phyloP scores from a whole-genome alignment of 2,888 invertebrate species.

The Orgyia antiqua region DNA sequence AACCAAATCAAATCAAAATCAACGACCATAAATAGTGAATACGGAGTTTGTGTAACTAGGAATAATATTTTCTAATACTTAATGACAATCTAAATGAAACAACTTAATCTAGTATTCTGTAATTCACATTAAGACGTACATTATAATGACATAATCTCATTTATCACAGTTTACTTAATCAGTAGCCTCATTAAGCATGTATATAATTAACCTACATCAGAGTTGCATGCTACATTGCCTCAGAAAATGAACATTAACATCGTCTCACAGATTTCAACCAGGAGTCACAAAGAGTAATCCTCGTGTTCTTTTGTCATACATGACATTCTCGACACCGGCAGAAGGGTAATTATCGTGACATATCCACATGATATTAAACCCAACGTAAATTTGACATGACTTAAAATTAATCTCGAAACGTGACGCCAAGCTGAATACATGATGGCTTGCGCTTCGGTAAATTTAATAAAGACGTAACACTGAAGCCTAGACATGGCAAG shows the following conservation, averaged over 20 bases:
- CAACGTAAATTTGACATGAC: slow-evolving; percentile 51
- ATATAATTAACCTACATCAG: slow-evolving; percentile 9
- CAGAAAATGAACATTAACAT: slow-evolving; percentile 5
- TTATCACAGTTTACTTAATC: slow-evolving; percentile 8
- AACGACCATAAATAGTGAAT: too few species aligned
- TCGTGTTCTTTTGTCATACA: slow-evolving; percentile 20
- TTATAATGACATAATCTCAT: slow-evolving; percentile 3
- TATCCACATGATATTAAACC: slow-evolving; percentile 45
- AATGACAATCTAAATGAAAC: too few species aligned
- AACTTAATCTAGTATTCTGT: background rate
- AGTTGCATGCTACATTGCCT: slow-evolving; percentile 7
- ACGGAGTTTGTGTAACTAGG: too few species aligned
- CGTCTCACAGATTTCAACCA: slow-evolving; percentile 7
- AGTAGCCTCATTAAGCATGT: slow-evolving; percentile 7
- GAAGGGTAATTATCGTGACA: slow-evolving; percentile 34
- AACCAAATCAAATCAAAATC: too few species aligned
- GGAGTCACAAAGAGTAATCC: slow-evolving; percentile 20
- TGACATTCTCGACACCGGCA: slow-evolving; percentile 13
- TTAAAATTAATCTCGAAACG: slow-evolving; percentile 58
- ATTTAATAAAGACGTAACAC: slow-evolving; percentile 65
- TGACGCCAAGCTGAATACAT: slow-evolving; percentile 41
- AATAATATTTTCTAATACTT: too few species aligned
- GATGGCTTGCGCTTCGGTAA: slow-evolving; percentile 43
- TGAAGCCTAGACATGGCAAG: slow-evolving; percentile 46
- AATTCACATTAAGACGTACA: slow-evolving; percentile 2